phyloP scores from a whole-genome alignment of 2,797 vertebrate species.

The Mastacembelus armatus region DNA sequence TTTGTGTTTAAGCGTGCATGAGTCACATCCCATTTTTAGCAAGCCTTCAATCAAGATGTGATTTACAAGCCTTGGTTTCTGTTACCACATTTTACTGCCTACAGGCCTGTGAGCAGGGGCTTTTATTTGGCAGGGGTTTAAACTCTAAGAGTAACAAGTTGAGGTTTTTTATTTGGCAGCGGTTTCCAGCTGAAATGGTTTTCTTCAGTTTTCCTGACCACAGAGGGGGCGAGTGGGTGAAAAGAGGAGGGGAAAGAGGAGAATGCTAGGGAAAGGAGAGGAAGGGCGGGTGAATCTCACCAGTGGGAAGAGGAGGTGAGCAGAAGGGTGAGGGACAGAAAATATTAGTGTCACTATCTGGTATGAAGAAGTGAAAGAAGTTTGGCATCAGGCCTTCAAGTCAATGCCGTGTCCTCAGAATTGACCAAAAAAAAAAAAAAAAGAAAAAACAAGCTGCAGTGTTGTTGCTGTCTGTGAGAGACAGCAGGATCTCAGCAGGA shows the following conservation, averaged over 20 bases:
- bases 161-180: conserved; percentile 55
- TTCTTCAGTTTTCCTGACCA: conserved; percentile 52
- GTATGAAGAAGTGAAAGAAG: not conserved
- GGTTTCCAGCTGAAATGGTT: conserved; percentile 58
- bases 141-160: conserved; percentile 63
- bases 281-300: not conserved
- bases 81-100: conserved; percentile 68
- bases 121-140: conserved; percentile 73
- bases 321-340: not conserved
- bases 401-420: not conserved
- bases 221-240: conserved; percentile 32
- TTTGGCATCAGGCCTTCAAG: not conserved
- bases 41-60: conserved; percentile 72
- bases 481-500: not conserved
- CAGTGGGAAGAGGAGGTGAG: not conserved
- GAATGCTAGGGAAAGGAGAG: not conserved
- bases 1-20: conserved; percentile 22
- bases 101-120: conserved; percentile 68
- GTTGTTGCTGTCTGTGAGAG: too few relatives aligned
- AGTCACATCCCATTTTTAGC: conserved; percentile 56
- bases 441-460: too few relatives aligned
- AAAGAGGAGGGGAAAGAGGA: too few relatives aligned
- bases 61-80: conserved; percentile 71
- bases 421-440: not conserved
- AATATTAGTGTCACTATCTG: not conserved